Evolutionary conservation across 2,797 vertebrate species (phyloP).

Genomic region (Strix occidentalis): DNA sequence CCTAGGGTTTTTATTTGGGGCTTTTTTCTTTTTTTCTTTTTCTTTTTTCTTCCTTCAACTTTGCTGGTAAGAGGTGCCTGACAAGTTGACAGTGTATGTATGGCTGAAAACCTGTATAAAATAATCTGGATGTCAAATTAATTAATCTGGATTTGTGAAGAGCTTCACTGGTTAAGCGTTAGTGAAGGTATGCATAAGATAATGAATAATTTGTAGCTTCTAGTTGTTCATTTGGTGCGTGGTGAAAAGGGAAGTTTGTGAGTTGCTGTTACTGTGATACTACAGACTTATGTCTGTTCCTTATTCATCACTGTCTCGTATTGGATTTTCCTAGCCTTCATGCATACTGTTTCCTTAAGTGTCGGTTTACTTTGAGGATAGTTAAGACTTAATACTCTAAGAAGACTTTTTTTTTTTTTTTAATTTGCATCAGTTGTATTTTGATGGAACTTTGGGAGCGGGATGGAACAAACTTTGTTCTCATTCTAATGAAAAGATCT

Average conservation of each 20-base stretch:
- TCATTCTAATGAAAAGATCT: background rate
- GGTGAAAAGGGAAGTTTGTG: background rate
- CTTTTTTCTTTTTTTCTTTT: background rate
- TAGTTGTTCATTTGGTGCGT: background rate
- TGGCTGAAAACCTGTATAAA: background rate
- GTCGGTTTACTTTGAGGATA: background rate
- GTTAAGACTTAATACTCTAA: conserved; percentile 3
- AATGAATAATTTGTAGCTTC: background rate
- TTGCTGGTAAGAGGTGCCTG: background rate
- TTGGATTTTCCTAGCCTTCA: background rate
- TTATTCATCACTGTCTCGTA: background rate
- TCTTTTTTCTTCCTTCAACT: background rate
- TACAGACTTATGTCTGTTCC: background rate
- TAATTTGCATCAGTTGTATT: background rate
- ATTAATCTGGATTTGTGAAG: background rate
- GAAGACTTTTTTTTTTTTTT: background rate
- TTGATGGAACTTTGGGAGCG: background rate
- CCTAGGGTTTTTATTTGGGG: background rate
- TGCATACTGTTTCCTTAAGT: background rate
- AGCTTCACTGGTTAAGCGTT: background rate
- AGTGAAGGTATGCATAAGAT: background rate
- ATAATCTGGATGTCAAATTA: background rate
- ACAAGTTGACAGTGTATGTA: background rate
- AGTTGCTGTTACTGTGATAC: background rate
- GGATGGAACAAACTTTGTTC: background rate